phyloP scores from a whole-genome alignment of 2,797 vertebrate genomes.

The Dromococcyx pavoninus region DNA sequence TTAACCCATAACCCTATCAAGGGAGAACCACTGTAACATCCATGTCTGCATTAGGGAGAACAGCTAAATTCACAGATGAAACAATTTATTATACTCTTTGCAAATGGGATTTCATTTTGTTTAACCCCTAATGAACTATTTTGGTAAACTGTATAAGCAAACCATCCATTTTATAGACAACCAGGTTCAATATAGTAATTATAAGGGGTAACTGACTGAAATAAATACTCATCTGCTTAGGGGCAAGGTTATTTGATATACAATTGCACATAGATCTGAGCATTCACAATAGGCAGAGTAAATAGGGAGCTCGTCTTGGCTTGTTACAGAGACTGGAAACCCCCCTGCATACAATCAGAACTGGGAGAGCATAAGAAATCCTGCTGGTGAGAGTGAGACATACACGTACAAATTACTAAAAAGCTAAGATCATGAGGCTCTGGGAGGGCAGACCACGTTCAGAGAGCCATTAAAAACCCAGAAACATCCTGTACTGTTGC shows the following conservation, averaged over 20 bases:
- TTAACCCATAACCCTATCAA: conserved; percentile 97
- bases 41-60: conserved; percentile 96
- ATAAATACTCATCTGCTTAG: conserved; percentile 89
- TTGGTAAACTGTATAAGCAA: conserved; percentile 87
- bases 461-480: neutral
- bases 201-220: conserved; percentile 90
- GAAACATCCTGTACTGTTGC: neutral
- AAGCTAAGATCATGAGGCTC: neutral
- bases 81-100: conserved; percentile 91
- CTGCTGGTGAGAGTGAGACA: neutral
- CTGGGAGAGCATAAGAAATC: conserved; percentile 39
- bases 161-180: conserved; percentile 90
- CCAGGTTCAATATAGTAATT: conserved; percentile 91
- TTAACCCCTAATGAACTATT: conserved; percentile 89
- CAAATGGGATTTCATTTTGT: conserved; percentile 88
- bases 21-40: conserved; percentile 91
- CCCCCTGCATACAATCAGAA: conserved; percentile 12
- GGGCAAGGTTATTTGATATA: conserved; percentile 81
- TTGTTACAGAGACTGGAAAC: conserved; percentile 22
- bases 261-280: conserved; percentile 72
- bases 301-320: conserved; percentile 29
- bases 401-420: neutral
- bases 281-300: conserved; percentile 68
- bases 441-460: neutral
- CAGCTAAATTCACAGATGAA: conserved; percentile 93